Conservation (phyloP, 92 coral and sea anemone species). For the Hydrozoanthus gracilis region DNA sequence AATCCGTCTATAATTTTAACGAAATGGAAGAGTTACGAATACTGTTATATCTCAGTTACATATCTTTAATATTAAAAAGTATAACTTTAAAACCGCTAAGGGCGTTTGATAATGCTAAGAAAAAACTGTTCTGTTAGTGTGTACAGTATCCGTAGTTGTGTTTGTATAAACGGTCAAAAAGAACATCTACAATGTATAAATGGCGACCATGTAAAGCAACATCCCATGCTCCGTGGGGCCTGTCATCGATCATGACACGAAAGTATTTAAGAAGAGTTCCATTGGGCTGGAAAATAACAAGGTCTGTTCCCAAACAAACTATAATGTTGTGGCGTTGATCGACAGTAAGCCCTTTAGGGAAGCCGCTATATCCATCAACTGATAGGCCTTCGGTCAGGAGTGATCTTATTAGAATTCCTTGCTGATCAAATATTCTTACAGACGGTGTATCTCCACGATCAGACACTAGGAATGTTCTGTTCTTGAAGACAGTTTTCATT, state of each 20-base stretch:
- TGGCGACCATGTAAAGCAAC: conserved; percentile 19
- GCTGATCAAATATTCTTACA: conserved; percentile 23
- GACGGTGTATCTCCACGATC: conserved; percentile 28
- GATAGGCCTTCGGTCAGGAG: conserved; percentile 19
- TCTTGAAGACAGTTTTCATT: conserved; percentile 28
- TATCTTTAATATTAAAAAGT: too few relatives aligned
- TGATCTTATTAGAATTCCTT: conserved; percentile 19
- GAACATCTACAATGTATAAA: conserved; percentile 28
- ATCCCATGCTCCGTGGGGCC: conserved; percentile 25
- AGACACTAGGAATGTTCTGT: conserved; percentile 19
- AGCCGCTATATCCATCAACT: conserved; percentile 21
- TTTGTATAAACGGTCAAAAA: conserved; percentile 20
- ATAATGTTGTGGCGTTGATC: conserved; percentile 25
- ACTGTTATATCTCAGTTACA: too few relatives aligned
- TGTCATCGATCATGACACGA: conserved; percentile 30
- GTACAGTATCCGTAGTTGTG: conserved; percentile 26
- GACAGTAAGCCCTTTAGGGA: conserved; percentile 23
- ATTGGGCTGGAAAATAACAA: conserved; percentile 12
- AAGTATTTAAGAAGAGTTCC: conserved; percentile 21
- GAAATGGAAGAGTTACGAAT: too few relatives aligned
- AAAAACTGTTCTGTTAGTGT: not conserved
- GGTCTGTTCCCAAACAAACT: conserved; percentile 13
- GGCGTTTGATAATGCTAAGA: too few relatives aligned
- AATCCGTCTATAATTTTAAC: too few relatives aligned
- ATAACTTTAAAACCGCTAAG: too few relatives aligned